Base-by-base conservation (phyloP, 2,888 invertebrate species). In the Nezara viridula region DNA sequence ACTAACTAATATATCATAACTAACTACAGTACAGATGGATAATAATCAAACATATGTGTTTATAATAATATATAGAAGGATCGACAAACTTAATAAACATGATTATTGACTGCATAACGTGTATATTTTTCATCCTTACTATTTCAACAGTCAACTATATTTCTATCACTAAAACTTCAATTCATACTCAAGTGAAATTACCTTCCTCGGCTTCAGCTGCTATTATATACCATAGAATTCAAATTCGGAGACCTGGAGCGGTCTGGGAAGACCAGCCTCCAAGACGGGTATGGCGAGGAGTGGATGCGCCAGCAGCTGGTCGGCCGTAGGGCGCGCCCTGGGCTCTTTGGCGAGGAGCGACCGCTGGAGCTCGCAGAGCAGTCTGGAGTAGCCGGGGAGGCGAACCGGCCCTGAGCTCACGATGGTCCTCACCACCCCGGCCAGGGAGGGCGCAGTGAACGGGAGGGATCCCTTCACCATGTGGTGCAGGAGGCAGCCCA, bases 401-500 rank as follows among this genome's bases (percentile, higher is more conserved):
- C 49, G 47, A 27, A 47, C 27, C 3, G 49, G 86, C 1, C 32
- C 86, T 4, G 86, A 50, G 73, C 73, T 88, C 60, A 90, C 86
- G 55, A 90, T 85, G 73, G 77, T 47, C n/a, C 88, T 73, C 50
- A 90, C 60, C 44, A 89, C 86, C 14, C 81, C 89, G 7, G 90
- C 90, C 4, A 90, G 73, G 19, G 85, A 86, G 12, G 86, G 60
- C 2, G 89, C 66, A 14, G 44, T 50, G 85, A 90, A 90, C 27
- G 87, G 90, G n/a, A 81, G 89, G 16, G 37, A 52, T 19, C 89
- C 86, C 85, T 73, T 86, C 40, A 81, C 85, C 37, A 90, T 52
- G 88, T 90, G 90, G 89, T 88, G 88, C 60, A 90, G 85, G 49
- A 90, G 89, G 86, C 90, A 90, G 86, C 90, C 90, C 19, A 89